A percentile compares a stretch with the other conserved stretches of the same genome.
phyloP scores from a whole-genome alignment of 2,888 invertebrate genomes.

The Tenodera sinensis region DNA sequence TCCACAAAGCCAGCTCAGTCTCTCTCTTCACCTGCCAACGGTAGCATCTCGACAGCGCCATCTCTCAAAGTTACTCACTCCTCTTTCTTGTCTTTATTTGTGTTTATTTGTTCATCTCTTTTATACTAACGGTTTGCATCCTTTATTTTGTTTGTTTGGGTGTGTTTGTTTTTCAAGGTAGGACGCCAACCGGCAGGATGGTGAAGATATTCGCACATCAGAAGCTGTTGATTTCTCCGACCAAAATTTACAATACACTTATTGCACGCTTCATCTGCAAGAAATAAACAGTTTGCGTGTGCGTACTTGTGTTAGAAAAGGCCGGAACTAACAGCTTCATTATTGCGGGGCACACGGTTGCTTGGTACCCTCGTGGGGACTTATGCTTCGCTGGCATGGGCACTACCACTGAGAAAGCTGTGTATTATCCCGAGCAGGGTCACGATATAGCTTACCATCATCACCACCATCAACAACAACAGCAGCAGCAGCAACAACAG shows the following conservation, averaged over 20 bases:
- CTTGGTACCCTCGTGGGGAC: background rate
- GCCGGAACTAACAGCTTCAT: background rate
- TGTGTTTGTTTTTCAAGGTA: background rate
- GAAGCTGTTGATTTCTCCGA: background rate
- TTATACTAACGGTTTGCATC: background rate
- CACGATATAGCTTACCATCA: background rate
- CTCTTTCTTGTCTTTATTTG: too few relatives aligned
- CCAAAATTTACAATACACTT: background rate
- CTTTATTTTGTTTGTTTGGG: too few relatives aligned
- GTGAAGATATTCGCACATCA: background rate
- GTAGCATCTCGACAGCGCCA: background rate
- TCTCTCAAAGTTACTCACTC: too few relatives aligned
- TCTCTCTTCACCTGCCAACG: background rate
- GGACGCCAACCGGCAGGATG: background rate
- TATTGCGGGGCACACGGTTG: constrained; percentile 2
- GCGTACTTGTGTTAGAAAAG: background rate
- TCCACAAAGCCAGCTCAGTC: background rate
- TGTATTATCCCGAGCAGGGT: background rate
- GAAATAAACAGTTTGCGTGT: background rate
- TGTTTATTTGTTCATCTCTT: too few relatives aligned
- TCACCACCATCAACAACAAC: background rate
- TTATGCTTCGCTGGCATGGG: background rate
- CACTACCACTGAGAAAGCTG: background rate
- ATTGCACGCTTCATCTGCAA: background rate
- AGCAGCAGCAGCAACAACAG: background rate